These are phyloP conservation scores for Spodoptera picta DNA, from an alignment of 2,888 invertebrate genomes.

Conservation along the genomic window DNA sequence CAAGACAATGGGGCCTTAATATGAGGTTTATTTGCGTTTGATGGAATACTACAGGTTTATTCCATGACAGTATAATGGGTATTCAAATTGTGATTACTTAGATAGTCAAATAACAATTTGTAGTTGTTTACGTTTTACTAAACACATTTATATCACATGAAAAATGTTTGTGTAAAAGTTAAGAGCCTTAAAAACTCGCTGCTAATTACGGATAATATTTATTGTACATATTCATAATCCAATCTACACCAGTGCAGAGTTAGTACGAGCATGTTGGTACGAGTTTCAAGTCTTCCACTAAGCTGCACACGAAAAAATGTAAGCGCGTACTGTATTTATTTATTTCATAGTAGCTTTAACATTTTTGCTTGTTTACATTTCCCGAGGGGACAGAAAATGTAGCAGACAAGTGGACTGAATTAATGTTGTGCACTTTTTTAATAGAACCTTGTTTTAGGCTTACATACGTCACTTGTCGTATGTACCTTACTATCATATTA, in stretches of 20 bases:
- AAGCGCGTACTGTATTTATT: slow-evolving; percentile 29
- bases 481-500: too few species aligned
- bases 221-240: too few species aligned
- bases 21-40: slow-evolving; percentile 60
- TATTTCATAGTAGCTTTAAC: slow-evolving; percentile 37
- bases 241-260: not conserved
- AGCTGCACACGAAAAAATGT: slow-evolving; percentile 30
- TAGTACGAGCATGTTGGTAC: slow-evolving; percentile 4
- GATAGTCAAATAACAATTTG: slow-evolving; percentile 1
- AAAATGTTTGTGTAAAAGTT: slow-evolving; percentile 5
- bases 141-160: too few species aligned
- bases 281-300: slow-evolving; percentile 19
- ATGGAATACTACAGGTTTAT: slow-evolving; percentile 50
- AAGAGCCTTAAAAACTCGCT: slow-evolving; percentile 13
- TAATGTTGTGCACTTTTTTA: slow-evolving; percentile 17
- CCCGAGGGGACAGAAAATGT: slow-evolving; percentile 8
- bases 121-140: slow-evolving; percentile 9
- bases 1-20: slow-evolving; percentile 57
- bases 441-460: not conserved
- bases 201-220: not conserved
- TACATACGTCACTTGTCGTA: not conserved
- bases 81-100: slow-evolving; percentile 28
- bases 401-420: slow-evolving; percentile 17
- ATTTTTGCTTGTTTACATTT: slow-evolving; percentile 38
- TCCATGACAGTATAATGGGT: slow-evolving; percentile 23